Conservation (phyloP, 2,888 invertebrate genomes). For the Trachelus iudaicus region DNA sequence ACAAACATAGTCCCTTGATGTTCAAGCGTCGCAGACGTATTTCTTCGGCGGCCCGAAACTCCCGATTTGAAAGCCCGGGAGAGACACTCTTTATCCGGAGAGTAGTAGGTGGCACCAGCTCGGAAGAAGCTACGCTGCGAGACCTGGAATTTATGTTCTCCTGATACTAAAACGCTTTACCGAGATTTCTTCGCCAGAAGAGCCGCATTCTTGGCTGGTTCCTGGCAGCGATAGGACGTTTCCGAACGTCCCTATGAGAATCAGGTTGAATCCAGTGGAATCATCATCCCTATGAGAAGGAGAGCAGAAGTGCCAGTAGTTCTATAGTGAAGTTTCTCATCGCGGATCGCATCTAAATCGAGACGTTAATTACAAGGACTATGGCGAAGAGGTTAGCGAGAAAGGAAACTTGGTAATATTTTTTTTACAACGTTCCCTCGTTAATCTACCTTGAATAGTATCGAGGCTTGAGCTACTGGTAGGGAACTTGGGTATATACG, state of each 20-base stretch:
- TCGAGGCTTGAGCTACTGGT: background rate
- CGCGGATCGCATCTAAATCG: background rate
- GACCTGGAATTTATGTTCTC: slow-evolving; percentile 16
- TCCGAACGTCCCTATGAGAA: background rate
- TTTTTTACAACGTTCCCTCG: background rate
- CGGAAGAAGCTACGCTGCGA: background rate
- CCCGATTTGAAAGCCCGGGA: background rate
- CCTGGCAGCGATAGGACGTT: background rate
- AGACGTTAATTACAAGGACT: background rate
- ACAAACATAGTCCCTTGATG: slow-evolving; percentile 10
- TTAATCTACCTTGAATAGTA: background rate
- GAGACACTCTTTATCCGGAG: background rate
- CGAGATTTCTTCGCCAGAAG: slow-evolving; percentile 31
- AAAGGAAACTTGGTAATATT: background rate
- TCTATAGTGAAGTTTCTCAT: background rate
- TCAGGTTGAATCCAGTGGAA: background rate
- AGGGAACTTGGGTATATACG: background rate
- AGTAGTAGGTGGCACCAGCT: background rate
- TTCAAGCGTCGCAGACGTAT: slow-evolving; percentile 11
- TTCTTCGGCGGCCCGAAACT: slow-evolving; percentile 16
- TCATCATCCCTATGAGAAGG: background rate
- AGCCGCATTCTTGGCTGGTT: slow-evolving; percentile 14
- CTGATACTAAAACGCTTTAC: slow-evolving; percentile 28
- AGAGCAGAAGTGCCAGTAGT: background rate
- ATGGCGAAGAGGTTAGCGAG: background rate